These are phyloP conservation scores for Holotrichia oblita DNA, from an alignment of 1,140 invertebrate genomes.

Conservation along the genomic window DNA sequence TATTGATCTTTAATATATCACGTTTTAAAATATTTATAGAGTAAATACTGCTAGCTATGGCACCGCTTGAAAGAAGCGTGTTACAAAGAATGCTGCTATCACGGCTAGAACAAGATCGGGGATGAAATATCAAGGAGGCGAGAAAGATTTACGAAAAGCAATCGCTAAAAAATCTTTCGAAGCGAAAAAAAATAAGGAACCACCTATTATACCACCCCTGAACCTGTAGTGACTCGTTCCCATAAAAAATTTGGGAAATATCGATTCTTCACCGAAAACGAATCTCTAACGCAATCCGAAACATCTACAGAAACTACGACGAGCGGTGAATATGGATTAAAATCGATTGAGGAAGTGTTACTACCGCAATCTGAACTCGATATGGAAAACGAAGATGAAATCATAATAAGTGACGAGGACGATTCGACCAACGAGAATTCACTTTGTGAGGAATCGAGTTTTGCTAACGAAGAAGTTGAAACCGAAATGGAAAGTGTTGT, in stretches of 20 bases:
- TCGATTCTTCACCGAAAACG: constrained; percentile 28
- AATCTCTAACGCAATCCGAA: not conserved
- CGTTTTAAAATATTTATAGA: too few species aligned
- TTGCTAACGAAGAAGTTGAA: not conserved
- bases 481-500: not conserved
- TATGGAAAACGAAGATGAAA: constrained; percentile 23
- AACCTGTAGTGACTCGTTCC: constrained; percentile 18
- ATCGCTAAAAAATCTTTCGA: not conserved
- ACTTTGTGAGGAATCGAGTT: not conserved
- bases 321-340: not conserved
- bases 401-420: constrained; percentile 3
- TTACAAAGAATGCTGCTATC: not conserved
- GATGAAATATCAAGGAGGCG: not conserved
- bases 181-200: not conserved
- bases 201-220: not conserved
- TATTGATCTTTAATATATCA: too few species aligned
- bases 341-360: not conserved
- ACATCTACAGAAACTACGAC: not conserved
- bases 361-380: not conserved
- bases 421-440: constrained; percentile 1
- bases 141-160: not conserved
- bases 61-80: constrained; percentile 38
- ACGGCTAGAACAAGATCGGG: not conserved
- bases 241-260: constrained; percentile 43
- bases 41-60: not conserved